Evolutionary conservation across 2,113 vertebrate species (phyloP), one percentile per base, ranked within the genome.

Genomic region (Puntigrus tetrazona): DNA sequence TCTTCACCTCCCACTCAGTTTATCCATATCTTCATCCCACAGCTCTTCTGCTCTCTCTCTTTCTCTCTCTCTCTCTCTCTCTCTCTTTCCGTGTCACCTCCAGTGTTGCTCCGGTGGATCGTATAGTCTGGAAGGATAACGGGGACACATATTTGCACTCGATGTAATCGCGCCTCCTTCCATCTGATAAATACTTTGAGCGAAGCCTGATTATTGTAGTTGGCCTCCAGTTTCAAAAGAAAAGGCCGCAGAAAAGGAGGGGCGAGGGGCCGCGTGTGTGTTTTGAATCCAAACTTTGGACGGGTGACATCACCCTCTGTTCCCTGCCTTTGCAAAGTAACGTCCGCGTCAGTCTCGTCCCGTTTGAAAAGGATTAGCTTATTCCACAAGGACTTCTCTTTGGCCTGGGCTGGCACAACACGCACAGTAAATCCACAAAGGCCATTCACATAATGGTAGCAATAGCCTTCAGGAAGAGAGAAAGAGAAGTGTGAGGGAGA

Each of bases 111-210:
- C 50, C 29, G 29, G 31, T 65, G 22, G 31, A 69, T 34, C 89
- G 90, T 91, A 87, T 89, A 82, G 89, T 91, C 38, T 92, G 88
- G 90, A 91, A 90, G 90, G 88, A 92, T 92, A 92, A 92, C 92
- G 89, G 91, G 92, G 92, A 92, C 90, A 87, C 90, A 88, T 92
- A 92, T 92, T 93, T 93, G 90, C 88, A 89, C 92, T 90, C 82
- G 81, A 87, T 91, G 92, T 92, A 92, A 93, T 92, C 91, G 91
- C 78, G 83, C 86, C 86, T 75, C 87, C 91, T 86, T 89, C 89
- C 86, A 89, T 92, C 90, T 92, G 92, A 92, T 94, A 90, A 92
- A 90, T 89, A 89, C 91, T 93, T 90, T 87, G 90, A 83, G 88
- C 77, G 85, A 89, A 90, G 86, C 90, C 89, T 90, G 90, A 92